These are phyloP conservation scores for Euclidia mi DNA, from an alignment of 2,888 invertebrate genomes.

Conservation along the genomic window DNA sequence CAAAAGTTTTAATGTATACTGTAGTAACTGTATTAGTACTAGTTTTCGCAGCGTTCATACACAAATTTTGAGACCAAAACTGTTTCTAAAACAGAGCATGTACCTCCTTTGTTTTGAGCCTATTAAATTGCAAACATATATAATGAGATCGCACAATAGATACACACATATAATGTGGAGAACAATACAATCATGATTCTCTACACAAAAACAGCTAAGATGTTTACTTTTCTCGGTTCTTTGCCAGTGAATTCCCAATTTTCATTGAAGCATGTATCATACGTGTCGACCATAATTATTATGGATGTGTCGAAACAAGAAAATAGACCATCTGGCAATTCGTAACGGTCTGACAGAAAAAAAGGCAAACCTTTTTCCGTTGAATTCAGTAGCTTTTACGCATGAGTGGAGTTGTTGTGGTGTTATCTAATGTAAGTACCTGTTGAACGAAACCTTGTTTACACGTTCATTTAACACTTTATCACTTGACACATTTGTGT, in stretches of 20 bases:
- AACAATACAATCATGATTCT: slow-evolving; percentile 34
- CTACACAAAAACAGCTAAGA: slow-evolving; percentile 33
- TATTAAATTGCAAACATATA: slow-evolving; percentile 46
- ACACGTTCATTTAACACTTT: slow-evolving; percentile 44
- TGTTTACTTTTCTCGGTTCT: slow-evolving; percentile 54
- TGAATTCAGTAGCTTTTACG: slow-evolving; percentile 86
- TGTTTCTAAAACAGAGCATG: slow-evolving; percentile 8
- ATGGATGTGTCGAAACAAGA: slow-evolving; percentile 78
- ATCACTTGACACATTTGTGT: not conserved
- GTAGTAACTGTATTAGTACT: no score
- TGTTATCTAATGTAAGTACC: slow-evolving; percentile 65
- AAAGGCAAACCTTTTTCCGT: slow-evolving; percentile 74
- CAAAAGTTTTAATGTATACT: no score
- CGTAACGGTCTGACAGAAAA: slow-evolving; percentile 82
- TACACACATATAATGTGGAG: slow-evolving; percentile 19
- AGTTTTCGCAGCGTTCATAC: not conserved
- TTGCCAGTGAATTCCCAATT: slow-evolving; percentile 69
- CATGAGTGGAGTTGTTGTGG: slow-evolving; percentile 63
- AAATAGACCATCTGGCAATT: slow-evolving; percentile 85
- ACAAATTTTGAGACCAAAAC: slow-evolving; percentile 1
- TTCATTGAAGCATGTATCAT: slow-evolving; percentile 71
- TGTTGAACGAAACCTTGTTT: slow-evolving; percentile 59
- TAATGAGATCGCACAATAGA: slow-evolving; percentile 36
- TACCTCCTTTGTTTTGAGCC: slow-evolving; percentile 18
- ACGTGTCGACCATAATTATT: slow-evolving; percentile 78